phyloP scores from a whole-genome alignment of 1,140 invertebrate species.

The Telenomus remus region DNA sequence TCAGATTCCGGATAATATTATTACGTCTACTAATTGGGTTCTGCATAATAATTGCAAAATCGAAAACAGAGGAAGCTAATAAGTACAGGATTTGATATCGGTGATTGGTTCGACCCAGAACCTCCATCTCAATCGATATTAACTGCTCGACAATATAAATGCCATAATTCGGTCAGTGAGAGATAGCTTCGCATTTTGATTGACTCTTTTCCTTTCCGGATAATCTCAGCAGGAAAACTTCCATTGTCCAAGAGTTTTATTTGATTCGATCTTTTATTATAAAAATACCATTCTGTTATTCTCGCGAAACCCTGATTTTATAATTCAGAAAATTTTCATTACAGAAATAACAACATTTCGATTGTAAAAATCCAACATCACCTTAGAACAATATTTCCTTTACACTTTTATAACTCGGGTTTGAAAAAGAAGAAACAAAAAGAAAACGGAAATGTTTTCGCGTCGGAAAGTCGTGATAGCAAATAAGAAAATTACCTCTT shows the following conservation, averaged over 20 bases:
- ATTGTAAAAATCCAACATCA: too few species aligned
- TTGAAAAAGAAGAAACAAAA: too few species aligned
- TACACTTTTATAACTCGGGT: too few species aligned
- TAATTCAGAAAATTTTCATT: too few species aligned
- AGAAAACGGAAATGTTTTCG: too few species aligned
- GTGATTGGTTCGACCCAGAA: constrained; percentile 49
- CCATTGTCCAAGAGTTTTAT: constrained; percentile 19
- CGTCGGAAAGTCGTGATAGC: too few species aligned
- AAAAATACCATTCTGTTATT: constrained; percentile 1
- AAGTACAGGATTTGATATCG: constrained; percentile 38
- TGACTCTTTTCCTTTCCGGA: constrained; percentile 33
- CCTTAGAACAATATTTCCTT: too few species aligned
- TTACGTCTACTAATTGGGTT: constrained; percentile 36
- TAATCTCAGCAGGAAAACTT: constrained; percentile 33
- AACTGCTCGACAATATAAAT: constrained; percentile 43
- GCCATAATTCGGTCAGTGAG: constrained; percentile 46
- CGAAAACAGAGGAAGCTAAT: constrained; percentile 51
- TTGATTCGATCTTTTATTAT: constrained; percentile 6
- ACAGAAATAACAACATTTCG: too few species aligned
- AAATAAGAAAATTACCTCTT: constrained; percentile 73
- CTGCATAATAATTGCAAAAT: constrained; percentile 45
- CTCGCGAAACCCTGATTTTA: too few species aligned
- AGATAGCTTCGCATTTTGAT: constrained; percentile 35
- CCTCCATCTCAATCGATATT: constrained; percentile 38
- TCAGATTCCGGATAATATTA: constrained; percentile 13